Conservation (phyloP, 2,113 vertebrate species). For the Festucalex cinctus region DNA sequence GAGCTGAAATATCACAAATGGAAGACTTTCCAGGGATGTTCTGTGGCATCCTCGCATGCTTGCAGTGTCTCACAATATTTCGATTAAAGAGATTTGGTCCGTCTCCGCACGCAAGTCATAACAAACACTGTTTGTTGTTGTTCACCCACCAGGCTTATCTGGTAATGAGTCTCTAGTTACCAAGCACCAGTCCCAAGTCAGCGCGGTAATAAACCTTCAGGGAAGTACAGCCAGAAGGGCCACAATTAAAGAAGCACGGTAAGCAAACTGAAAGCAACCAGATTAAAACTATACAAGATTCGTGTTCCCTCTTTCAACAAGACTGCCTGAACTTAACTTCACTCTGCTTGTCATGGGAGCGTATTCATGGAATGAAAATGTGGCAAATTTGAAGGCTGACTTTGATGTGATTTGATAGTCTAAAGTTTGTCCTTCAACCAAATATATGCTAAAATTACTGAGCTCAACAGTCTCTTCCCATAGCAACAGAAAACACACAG, state of each 20-base stretch:
- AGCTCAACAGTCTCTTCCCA: slow-evolving; percentile 48
- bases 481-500: slow-evolving; percentile 52
- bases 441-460: slow-evolving; percentile 52
- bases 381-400: no score
- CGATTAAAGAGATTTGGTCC: slow-evolving; percentile 4
- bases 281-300: slow-evolving; percentile 3
- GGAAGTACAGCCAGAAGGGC: slow-evolving; percentile 49
- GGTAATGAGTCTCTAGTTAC: slow-evolving; percentile 65
- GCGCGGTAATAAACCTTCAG: slow-evolving; percentile 43
- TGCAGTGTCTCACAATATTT: neutral
- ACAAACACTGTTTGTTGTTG: slow-evolving; percentile 41
- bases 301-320: slow-evolving; percentile 1
- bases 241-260: slow-evolving; percentile 51
- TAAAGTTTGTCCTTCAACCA: slow-evolving; percentile 51
- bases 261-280: slow-evolving; percentile 35
- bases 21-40: slow-evolving; percentile 3
- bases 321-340: neutral
- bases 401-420: slow-evolving; percentile 16
- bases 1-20: slow-evolving; percentile 12
- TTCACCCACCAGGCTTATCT: slow-evolving; percentile 43
- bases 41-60: neutral
- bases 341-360: no score
- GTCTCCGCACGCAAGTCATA: slow-evolving; percentile 47
- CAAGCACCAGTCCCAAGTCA: slow-evolving; percentile 40
- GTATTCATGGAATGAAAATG: no score